Base-by-base conservation (phyloP, 2,888 invertebrate species). In the Lithophane semibrunnea region DNA sequence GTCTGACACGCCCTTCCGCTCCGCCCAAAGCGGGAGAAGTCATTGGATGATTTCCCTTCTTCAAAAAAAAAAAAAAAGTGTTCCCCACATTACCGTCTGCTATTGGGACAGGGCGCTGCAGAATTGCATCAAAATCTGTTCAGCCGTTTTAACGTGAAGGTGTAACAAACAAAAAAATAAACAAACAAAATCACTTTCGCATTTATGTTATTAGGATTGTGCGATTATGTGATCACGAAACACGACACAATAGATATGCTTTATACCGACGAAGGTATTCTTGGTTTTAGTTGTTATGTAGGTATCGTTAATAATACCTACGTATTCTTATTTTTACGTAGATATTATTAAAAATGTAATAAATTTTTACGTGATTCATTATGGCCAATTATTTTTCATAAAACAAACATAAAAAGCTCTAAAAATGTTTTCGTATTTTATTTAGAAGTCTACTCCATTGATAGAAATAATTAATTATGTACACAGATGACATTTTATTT, bases 341-440 rank as follows among this genome's bases (percentile, higher is more conserved):
- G 18, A 18, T 68, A 16, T 21, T 68, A 52, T 4, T 29, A 24
- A 58, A 47, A 58, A 37, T 47, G n/a, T 58, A 10, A 24, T 44
- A 47, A 18, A 47, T 44, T 12, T 18, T 47, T 24, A 24, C 24
- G 24, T 24, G 66, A 47, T 47, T 24, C 21, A 12, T 60, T 60
- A 13, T 5, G 18, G 4, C 16, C 44, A 71, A 47, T 77, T 54
- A 79, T 16, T 69, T 79, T 69, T 52, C 12, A 44, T 52, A 8
- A 16, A 21, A 16, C 29, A 21, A 44, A 47, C 37, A 37, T 37
- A 37, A 37, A 37, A 37, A 16, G 13, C 37, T 24, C 5, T 24
- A 3, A 29, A 64, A 58, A 49, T 54, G 16, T 18, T 61, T 44
- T 44, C 42, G 12, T 18, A 5, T 21, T 9, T 3, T 71, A 44